Evolutionary conservation across 2,797 vertebrate genomes (phyloP).

Genomic region (Danio kyathit): DNA sequence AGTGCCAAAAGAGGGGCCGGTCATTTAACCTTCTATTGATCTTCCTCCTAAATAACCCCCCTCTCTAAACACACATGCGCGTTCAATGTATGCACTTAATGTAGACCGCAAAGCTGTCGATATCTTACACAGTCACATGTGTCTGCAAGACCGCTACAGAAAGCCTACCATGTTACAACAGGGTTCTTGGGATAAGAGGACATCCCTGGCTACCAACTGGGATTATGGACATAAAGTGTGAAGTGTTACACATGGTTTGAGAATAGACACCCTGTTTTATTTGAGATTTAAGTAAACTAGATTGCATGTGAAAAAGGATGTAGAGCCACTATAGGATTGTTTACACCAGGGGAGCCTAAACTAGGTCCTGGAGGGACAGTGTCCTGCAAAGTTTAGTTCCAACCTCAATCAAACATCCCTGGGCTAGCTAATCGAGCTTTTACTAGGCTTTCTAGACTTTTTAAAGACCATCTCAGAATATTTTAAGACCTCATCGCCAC

Average conservation of each 20-base stretch:
- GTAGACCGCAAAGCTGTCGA: slow-evolving; percentile 48
- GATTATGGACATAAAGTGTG: neutral
- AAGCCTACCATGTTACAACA: neutral
- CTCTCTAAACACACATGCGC: slow-evolving; percentile 61
- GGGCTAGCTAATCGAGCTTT: no score
- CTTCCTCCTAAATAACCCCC: slow-evolving; percentile 67
- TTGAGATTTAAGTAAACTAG: neutral
- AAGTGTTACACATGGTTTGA: neutral
- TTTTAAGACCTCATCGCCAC: no score
- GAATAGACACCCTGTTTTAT: neutral
- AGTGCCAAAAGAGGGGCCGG: slow-evolving; percentile 65
- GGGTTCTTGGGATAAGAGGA: neutral
- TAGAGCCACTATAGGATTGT: neutral
- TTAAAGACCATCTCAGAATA: no score
- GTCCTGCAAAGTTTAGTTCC: no score
- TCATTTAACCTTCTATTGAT: slow-evolving; percentile 76
- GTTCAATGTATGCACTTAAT: slow-evolving; percentile 43
- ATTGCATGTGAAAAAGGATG: neutral
- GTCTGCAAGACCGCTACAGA: neutral
- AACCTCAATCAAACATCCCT: no score
- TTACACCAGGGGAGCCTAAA: no score
- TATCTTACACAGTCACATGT: slow-evolving; percentile 24
- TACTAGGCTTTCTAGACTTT: no score
- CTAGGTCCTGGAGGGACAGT: no score
- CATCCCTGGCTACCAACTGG: no score